Evolutionary conservation across 2,113 vertebrate genomes (phyloP).

Genomic region (Heptranchias perlo): DNA sequence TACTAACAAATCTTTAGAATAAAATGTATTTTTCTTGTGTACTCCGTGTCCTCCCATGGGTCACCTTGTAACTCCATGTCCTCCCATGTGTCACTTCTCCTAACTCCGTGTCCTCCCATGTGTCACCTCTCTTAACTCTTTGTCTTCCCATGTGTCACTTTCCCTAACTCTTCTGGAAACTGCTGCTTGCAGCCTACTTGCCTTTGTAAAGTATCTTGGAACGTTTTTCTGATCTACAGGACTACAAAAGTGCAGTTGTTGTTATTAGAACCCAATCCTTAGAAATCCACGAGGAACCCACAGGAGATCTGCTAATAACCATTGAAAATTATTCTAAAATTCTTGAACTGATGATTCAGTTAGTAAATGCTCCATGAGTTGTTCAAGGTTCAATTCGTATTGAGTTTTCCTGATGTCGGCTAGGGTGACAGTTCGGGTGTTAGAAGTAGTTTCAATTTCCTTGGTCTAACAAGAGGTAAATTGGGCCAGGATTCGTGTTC

Average conservation of each 20-base stretch:
- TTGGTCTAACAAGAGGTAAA: neutral
- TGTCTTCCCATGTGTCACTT: neutral
- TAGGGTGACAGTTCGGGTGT: neutral
- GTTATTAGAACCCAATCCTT: neutral
- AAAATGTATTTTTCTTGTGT: neutral
- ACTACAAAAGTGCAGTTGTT: neutral
- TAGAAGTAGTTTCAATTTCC: neutral
- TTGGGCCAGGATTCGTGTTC: neutral
- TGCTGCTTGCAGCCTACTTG: neutral
- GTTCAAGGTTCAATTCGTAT: neutral
- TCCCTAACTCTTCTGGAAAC: neutral
- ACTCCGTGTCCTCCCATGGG: neutral
- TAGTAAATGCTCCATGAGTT: neutral
- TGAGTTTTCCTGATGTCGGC: neutral
- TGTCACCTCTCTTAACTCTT: too few relatives aligned
- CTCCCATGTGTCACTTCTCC: neutral
- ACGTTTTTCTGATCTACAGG: neutral
- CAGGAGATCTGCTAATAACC: neutral
- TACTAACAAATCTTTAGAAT: neutral
- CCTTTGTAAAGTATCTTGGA: neutral
- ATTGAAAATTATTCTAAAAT: neutral
- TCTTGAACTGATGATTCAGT: slow-evolving; percentile 5
- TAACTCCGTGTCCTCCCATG: neutral
- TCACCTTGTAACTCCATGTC: neutral
- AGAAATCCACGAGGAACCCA: neutral